Percentiles rank a stretch among this genome's conserved stretches.
Conservation (phyloP, 2,113 vertebrate genomes). For the Rhinoderma darwinii region DNA sequence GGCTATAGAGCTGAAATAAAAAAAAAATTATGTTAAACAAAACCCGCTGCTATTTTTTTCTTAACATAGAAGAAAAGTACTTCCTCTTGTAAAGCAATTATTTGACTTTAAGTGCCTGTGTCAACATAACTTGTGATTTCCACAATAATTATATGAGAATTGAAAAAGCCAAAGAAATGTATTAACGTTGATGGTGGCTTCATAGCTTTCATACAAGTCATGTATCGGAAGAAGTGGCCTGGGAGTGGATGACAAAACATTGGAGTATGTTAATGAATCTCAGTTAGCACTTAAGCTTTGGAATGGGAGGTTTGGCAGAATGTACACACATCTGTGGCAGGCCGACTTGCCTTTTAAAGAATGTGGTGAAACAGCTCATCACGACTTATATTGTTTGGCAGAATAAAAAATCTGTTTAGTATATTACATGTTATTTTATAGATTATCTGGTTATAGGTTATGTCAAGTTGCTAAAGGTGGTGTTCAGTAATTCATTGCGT, state of each 20-base stretch:
- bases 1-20: too few species aligned
- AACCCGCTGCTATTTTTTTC: neutral
- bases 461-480: too few species aligned
- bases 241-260: slow-evolving; percentile 45
- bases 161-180: slow-evolving; percentile 19
- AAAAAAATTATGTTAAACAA: neutral
- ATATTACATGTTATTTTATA: neutral
- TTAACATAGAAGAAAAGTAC: neutral
- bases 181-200: slow-evolving; percentile 47
- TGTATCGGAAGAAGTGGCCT: slow-evolving; percentile 43
- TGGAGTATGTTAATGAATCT: slow-evolving; percentile 48
- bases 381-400: neutral
- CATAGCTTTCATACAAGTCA: slow-evolving; percentile 48
- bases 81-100: slow-evolving; percentile 14
- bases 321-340: slow-evolving; percentile 39
- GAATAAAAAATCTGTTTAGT: neutral
- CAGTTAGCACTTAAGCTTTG: slow-evolving; percentile 38
- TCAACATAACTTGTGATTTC: slow-evolving; percentile 17
- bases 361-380: slow-evolving; percentile 13
- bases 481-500: too few species aligned
- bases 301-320: slow-evolving; percentile 53
- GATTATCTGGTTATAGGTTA: neutral
- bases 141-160: slow-evolving; percentile 10
- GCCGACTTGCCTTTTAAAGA: slow-evolving; percentile 18
- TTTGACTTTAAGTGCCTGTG: neutral